Conservation (phyloP, 23 tunicate genomes). For the Ascidia mentula region DNA sequence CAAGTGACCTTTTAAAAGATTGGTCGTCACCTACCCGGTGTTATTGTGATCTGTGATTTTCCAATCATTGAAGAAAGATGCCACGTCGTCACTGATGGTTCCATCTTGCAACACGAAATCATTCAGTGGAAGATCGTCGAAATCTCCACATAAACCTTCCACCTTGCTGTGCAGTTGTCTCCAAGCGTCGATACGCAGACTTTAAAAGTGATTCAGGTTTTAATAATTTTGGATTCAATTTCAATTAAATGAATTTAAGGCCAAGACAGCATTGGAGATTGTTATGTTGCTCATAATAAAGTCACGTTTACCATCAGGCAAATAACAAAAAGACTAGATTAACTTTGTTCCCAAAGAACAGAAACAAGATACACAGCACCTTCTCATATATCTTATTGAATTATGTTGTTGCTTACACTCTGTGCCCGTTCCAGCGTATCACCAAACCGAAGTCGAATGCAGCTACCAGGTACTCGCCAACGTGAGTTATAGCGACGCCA, state of each 20-base stretch:
- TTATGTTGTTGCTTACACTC: constrained; percentile 5
- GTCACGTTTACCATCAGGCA: no score
- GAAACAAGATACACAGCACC: not conserved
- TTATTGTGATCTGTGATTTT: constrained; percentile 3
- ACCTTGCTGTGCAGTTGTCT: constrained; percentile 16
- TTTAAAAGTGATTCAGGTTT: no score
- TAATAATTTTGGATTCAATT: no score
- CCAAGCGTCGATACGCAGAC: constrained; percentile 46
- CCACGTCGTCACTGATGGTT: constrained; percentile 6
- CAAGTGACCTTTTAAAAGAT: no score
- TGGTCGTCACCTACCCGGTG: not conserved
- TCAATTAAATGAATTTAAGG: no score
- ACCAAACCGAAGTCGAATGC: constrained; percentile 41
- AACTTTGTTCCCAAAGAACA: no score
- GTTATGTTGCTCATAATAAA: no score
- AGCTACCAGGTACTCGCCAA: constrained; percentile 29
- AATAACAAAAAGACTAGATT: no score
- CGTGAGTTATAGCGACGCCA: constrained; percentile 14
- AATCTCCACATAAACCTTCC: constrained; percentile 70
- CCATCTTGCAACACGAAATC: constrained; percentile 13
- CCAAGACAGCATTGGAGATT: no score
- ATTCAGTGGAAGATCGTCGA: constrained; percentile 22
- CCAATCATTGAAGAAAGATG: constrained; percentile 41
- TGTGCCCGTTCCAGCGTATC: constrained; percentile 36
- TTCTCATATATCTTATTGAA: no score